Conservation (phyloP, 1,140 invertebrate genomes). For the Drosophila subpulchrella region DNA sequence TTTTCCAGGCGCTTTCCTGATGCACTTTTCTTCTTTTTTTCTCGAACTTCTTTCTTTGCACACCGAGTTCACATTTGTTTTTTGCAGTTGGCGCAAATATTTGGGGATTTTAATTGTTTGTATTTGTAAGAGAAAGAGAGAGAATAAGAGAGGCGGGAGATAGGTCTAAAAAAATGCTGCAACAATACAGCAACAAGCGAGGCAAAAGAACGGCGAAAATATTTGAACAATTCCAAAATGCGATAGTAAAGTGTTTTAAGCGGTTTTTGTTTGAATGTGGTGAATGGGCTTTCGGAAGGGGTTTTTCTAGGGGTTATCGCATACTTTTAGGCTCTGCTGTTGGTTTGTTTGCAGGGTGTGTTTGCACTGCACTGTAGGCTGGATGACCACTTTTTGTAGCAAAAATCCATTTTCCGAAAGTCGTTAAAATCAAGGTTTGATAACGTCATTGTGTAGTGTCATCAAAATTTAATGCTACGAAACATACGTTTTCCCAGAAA, state of each 20-base stretch:
- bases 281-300: neutral
- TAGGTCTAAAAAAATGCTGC: conserved; percentile 42
- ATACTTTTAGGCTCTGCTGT: conserved; percentile 69
- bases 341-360: conserved; percentile 26
- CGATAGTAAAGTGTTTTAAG: conserved; percentile 83
- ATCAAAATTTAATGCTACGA: no score
- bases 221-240: conserved; percentile 83
- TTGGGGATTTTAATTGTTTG: conserved; percentile 81
- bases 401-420: no score
- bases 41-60: conserved; percentile 31
- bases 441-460: no score
- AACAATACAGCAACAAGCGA: conserved; percentile 32
- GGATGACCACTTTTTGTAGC: no score
- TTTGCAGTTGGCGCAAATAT: conserved; percentile 61
- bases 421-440: no score
- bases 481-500: no score
- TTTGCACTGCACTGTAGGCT: conserved; percentile 33
- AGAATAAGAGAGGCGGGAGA: neutral
- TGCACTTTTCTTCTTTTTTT: neutral
- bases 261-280: conserved; percentile 79
- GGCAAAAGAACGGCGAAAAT: conserved; percentile 56
- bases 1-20: conserved; percentile 2
- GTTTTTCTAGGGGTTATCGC: conserved; percentile 28
- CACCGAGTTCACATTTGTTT: conserved; percentile 49
- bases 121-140: conserved; percentile 36